phyloP scores from a whole-genome alignment of 2,113 vertebrate species.

The Dicrurus megarhynchus region DNA sequence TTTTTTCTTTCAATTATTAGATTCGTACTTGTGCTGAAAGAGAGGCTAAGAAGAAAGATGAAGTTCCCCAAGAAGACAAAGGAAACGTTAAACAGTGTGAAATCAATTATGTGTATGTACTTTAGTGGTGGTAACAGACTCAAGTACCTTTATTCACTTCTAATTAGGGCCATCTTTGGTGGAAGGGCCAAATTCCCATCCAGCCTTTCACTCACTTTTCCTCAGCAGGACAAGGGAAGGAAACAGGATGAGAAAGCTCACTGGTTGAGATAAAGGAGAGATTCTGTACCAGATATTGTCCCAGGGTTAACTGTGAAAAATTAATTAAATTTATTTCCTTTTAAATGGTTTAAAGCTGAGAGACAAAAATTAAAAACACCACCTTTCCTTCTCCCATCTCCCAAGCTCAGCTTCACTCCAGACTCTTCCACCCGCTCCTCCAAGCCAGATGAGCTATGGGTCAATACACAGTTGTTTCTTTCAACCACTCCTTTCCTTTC shows the following conservation, averaged over 20 bases:
- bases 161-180: not conserved
- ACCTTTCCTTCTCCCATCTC: not conserved
- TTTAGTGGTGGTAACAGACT: not conserved
- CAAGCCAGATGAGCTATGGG: not conserved
- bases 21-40: constrained; percentile 87
- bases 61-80: constrained; percentile 91
- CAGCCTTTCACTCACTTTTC: not conserved
- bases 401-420: not conserved
- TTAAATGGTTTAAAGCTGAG: not conserved
- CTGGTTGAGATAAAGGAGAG: not conserved
- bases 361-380: not conserved
- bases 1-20: constrained; percentile 61
- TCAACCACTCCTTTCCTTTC: not conserved
- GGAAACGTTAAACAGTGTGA: constrained; percentile 96
- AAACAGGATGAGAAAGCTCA: not conserved
- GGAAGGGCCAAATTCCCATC: not conserved
- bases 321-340: not conserved
- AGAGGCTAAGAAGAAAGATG: constrained; percentile 86
- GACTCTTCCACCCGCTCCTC: not conserved
- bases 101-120: constrained; percentile 94
- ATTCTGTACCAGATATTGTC: not conserved
- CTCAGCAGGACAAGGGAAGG: not conserved
- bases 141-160: not conserved
- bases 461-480: not conserved
- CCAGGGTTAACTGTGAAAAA: not conserved